Conservation (phyloP, 2,888 invertebrate species). For the Nephrotoma appendiculata region DNA sequence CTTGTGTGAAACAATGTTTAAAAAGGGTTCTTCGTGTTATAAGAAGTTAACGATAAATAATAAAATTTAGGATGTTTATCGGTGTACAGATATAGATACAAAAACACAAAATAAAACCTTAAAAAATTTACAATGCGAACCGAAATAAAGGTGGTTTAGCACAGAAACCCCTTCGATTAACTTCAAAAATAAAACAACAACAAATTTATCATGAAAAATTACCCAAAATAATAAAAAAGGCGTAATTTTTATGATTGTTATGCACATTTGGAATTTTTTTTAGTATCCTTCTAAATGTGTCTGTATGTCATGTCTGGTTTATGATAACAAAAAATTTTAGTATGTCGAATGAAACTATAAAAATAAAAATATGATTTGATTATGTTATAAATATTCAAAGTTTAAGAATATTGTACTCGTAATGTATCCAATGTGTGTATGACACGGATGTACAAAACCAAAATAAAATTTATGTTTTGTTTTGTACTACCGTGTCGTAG, state of each 20-base stretch:
- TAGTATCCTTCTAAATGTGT: not conserved
- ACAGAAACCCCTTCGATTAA: not conserved
- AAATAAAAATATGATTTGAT: not conserved
- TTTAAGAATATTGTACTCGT: not conserved
- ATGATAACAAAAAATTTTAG: not conserved
- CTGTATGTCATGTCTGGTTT: not conserved
- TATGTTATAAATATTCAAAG: not conserved
- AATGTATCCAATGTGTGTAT: not conserved
- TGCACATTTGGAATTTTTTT: not conserved
- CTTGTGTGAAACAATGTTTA: not conserved
- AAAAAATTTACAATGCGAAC: not conserved
- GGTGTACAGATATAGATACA: not conserved
- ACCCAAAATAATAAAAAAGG: not conserved
- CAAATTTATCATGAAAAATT: not conserved
- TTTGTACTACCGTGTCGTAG: not conserved
- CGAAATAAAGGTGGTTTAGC: not conserved
- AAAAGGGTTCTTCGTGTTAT: not conserved
- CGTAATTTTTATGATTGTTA: not conserved
- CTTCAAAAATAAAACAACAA: not conserved
- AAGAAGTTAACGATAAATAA: not conserved
- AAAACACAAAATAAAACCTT: not conserved
- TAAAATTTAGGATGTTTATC: not conserved
- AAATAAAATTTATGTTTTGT: not conserved
- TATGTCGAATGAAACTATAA: not conserved
- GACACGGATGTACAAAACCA: not conserved